These are phyloP conservation scores for Orgyia antiqua DNA, from an alignment of 2,888 invertebrate genomes.

Conservation along the genomic window DNA sequence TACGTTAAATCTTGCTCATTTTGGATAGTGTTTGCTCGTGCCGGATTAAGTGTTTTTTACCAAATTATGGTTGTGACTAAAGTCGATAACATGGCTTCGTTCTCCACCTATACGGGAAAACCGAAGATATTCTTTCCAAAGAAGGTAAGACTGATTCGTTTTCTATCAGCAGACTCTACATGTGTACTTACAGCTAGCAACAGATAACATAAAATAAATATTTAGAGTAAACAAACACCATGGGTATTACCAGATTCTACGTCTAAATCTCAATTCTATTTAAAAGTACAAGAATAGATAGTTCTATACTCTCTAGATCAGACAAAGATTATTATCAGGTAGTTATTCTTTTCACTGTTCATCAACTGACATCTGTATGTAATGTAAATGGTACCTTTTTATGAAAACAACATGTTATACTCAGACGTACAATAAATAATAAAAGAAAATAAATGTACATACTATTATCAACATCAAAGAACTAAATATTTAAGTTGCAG, in stretches of 20 bases:
- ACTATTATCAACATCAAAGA: not conserved
- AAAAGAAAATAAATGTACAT: not conserved
- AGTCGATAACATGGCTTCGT: conserved; percentile 74
- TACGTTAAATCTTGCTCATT: conserved; percentile 38
- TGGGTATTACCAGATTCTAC: too few species aligned
- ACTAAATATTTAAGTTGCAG: conserved; percentile 2
- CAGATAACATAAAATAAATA: conserved; percentile 18
- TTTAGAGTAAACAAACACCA: conserved; percentile 17
- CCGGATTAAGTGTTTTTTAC: conserved; percentile 50
- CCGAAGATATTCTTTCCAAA: conserved; percentile 74
- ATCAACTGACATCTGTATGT: not conserved
- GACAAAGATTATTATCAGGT: not conserved
- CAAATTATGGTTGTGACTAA: conserved; percentile 74
- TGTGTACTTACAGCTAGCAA: conserved; percentile 14
- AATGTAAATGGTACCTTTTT: too few species aligned
- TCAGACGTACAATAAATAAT: not conserved
- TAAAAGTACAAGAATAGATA: too few species aligned
- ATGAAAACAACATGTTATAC: too few species aligned
- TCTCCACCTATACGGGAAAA: conserved; percentile 72
- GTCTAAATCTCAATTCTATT: too few species aligned
- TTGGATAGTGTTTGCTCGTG: conserved; percentile 53
- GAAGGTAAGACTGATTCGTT: conserved; percentile 54
- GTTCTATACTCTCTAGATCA: not conserved
- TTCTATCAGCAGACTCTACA: conserved; percentile 14
- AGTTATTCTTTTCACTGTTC: too few species aligned